Percentiles rank a stretch among this genome's conserved stretches.
Evolutionary conservation across 2,113 vertebrate genomes (phyloP).

Genomic region (Calyptomena viridis): DNA sequence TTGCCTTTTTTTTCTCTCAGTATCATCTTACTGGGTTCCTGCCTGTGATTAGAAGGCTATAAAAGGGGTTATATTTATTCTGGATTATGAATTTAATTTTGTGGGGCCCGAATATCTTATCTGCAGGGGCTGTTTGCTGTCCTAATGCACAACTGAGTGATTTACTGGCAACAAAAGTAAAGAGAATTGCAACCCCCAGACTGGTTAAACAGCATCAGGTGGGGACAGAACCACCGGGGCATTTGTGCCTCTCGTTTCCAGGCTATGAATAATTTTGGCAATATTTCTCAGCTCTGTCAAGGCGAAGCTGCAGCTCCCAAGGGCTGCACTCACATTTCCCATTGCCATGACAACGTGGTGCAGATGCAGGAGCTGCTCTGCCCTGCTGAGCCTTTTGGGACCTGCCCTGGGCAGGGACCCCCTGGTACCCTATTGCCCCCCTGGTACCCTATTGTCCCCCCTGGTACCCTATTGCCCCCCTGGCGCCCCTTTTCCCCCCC

Average conservation of each 20-base stretch:
- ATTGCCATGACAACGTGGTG: constrained; percentile 13
- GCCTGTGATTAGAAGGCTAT: background rate
- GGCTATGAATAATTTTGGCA: background rate
- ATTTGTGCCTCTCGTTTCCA: background rate
- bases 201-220: background rate
- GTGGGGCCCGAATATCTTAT: background rate
- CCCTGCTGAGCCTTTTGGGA: background rate
- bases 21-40: background rate
- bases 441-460: too few species aligned
- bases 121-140: background rate
- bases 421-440: too few species aligned
- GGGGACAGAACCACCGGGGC: background rate
- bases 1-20: too few species aligned
- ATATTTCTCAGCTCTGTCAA: background rate
- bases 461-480: too few species aligned
- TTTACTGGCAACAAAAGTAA: background rate
- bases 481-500: too few species aligned
- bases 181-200: background rate
- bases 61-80: background rate
- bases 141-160: background rate
- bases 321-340: background rate
- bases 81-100: background rate
- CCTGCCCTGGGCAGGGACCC: too few species aligned
- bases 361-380: background rate
- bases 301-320: background rate